Conservation (phyloP, 2,797 vertebrate genomes). For the Crypturellus tataupa region DNA sequence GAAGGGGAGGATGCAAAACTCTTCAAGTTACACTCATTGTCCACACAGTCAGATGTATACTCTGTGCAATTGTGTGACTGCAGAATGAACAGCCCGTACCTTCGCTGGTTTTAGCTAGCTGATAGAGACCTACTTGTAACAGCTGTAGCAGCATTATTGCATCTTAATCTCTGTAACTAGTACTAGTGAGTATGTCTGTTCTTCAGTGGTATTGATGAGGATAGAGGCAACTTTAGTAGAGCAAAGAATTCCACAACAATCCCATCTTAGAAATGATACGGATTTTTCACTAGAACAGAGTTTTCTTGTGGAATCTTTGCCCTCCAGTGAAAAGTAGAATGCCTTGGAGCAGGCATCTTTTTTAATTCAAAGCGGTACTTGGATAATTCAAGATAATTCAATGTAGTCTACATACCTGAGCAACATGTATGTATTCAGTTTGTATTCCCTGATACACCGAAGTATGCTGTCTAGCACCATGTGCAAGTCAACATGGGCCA, state of each 20-base stretch:
- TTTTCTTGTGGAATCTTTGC: not conserved
- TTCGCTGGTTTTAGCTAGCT: not conserved
- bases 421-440: not conserved
- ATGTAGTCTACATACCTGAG: not conserved
- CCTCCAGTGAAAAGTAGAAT: not conserved
- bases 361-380: not conserved
- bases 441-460: not conserved
- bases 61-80: not conserved
- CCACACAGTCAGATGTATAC: not conserved
- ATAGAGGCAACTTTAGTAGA: not conserved
- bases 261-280: fast-evolving
- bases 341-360: not conserved
- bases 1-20: not conserved
- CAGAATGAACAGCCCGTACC: not conserved
- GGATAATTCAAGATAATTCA: not conserved
- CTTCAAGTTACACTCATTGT: not conserved
- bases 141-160: not conserved
- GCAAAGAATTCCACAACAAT: not conserved
- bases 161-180: not conserved
- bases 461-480: not conserved
- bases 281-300: not conserved
- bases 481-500: not conserved
- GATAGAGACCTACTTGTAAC: not conserved
- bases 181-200: not conserved
- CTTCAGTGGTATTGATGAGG: not conserved